Conservation (phyloP, 2,113 vertebrate genomes). For the Callocephalon fimbriatum region DNA sequence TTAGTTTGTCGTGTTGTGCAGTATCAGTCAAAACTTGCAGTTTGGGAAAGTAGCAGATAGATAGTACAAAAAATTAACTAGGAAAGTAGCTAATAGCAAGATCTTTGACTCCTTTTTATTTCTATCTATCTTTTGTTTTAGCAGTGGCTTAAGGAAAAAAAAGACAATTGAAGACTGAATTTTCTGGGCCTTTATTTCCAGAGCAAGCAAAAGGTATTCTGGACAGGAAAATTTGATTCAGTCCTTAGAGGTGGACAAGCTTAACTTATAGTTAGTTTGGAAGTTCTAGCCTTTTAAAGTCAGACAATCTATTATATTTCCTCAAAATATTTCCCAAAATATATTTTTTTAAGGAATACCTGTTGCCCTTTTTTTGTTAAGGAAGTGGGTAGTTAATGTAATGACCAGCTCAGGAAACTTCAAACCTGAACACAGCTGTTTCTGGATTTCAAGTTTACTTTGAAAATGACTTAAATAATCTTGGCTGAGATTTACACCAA, state of each 20-base stretch:
- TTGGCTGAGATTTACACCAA: neutral
- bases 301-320: neutral
- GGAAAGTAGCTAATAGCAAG: neutral
- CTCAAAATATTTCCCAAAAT: neutral
- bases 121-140: neutral
- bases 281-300: neutral
- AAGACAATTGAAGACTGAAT: neutral
- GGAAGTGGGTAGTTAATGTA: neutral
- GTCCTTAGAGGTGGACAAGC: neutral
- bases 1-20: too few relatives aligned
- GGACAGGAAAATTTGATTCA: neutral
- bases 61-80: neutral
- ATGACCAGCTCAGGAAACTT: neutral
- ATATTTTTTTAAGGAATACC: neutral
- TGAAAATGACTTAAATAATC: neutral
- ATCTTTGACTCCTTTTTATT: neutral
- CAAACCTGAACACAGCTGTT: neutral
- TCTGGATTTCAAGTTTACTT: neutral
- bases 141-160: neutral
- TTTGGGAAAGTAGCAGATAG: neutral
- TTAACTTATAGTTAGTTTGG: neutral
- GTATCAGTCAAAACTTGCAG: rapidly evolving
- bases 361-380: neutral
- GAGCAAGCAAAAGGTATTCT: neutral
- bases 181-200: neutral